phyloP scores from a whole-genome alignment of 1,140 invertebrate species.

The Pseudomyrmex gracilis region DNA sequence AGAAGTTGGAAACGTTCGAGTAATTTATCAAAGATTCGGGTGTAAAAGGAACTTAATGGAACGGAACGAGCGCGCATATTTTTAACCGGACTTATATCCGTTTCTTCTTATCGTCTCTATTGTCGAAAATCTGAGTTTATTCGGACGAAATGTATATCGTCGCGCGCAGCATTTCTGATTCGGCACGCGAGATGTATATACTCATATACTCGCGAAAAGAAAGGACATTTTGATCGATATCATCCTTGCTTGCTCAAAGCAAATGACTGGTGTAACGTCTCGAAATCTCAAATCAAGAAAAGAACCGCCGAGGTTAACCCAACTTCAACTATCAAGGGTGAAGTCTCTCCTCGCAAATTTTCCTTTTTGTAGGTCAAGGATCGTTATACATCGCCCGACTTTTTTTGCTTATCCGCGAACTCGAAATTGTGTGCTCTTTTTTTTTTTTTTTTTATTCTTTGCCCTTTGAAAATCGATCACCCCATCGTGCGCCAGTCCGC shows the following conservation, averaged over 20 bases:
- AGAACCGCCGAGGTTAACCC: background rate
- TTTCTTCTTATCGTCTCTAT: conserved; percentile 5
- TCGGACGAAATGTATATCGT: conserved; percentile 20
- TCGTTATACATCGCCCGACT: background rate
- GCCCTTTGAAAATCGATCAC: conserved; percentile 28
- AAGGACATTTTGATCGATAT: background rate
- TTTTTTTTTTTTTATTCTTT: background rate
- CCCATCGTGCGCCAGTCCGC: background rate
- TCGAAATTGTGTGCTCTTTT: background rate
- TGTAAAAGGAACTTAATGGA: background rate
- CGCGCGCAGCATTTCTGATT: background rate
- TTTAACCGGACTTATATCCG: background rate
- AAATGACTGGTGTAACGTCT: too few species aligned
- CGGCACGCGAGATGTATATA: background rate
- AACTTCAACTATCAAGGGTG: conserved; percentile 6
- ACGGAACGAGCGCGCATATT: background rate
- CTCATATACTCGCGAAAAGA: background rate
- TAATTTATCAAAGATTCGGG: conserved; percentile 45
- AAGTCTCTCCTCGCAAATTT: background rate
- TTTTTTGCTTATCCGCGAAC: conserved; percentile 30
- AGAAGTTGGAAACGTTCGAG: background rate
- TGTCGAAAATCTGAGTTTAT: background rate
- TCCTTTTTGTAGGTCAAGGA: background rate
- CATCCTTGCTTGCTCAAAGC: background rate
- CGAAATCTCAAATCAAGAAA: conserved; percentile 23